Evolutionary conservation across 2,113 vertebrate species (phyloP), one percentile per base, ranked within the genome.

Genomic region (Chlorocebus sabaeus): DNA sequence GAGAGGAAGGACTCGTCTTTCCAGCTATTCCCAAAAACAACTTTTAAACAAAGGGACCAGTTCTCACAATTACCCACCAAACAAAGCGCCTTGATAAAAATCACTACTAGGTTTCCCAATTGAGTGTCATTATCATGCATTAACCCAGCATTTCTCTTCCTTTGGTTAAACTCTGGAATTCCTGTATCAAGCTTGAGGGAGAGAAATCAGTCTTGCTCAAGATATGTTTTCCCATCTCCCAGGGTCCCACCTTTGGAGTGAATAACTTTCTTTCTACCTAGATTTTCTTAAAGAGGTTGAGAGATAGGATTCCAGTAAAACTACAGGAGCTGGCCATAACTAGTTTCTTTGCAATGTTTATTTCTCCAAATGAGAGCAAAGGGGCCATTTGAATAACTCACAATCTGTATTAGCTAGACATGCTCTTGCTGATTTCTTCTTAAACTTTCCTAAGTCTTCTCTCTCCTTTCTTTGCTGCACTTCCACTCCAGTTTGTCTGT

Each of bases 401-500:
- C 85, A 61, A 86, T 88, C 93, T 64, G 11, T 52, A 70, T 89
- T 59, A 75, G 84, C 95, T 79, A 84, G 81, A 96, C 94, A 93
- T 30, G 27, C 82, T 93, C 50, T 48, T 93, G 88, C 82, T 97
- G 76, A 38, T 92, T 88, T 87, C 75, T 81, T 95, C 80, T 80
- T n/a, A 55, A 67, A 50, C 55, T 61, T 83, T 81, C 90, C 67
- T 22, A 32, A 82, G 59, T 80, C 81, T 94, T 88, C 93, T 75
- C 73, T 89, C 67, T 27, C n/a, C 81, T 90, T 90, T 57, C 67
- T 95, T 43, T 68, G 79, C 93, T 70, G 94, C 90, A 64, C 78
- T 96, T 83, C 72, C 89, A 80, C 88, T 93, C 79, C 85, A 88
- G 90, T 17, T 30, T 92, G 88, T 92, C 92, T 96, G 89, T 82